phyloP scores from a whole-genome alignment of 1,140 invertebrate species.

The Lepidurus couesii region DNA sequence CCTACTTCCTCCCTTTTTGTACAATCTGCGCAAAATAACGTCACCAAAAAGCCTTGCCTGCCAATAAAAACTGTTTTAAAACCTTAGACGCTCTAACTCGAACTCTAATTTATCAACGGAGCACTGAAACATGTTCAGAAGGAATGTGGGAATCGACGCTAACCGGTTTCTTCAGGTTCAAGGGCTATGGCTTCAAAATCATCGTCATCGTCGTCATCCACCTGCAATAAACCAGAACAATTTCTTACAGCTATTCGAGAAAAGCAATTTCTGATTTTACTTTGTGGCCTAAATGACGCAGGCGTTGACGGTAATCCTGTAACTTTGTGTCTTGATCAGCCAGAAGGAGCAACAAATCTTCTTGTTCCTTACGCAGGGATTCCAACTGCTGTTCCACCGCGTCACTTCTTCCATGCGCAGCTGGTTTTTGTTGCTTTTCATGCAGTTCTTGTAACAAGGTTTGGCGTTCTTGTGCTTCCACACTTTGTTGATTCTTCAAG shows the following conservation, averaged over 20 bases:
- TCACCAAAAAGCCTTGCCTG: neutral
- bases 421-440: neutral
- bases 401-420: neutral
- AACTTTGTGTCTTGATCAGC: slow-evolving; percentile 76
- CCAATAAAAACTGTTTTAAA: slow-evolving; percentile 8
- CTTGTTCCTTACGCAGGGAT: slow-evolving; percentile 76
- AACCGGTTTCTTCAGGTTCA: slow-evolving; percentile 26
- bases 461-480: slow-evolving; percentile 28
- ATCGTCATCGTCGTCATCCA: slow-evolving; percentile 44
- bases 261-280: slow-evolving; percentile 43
- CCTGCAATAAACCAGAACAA: slow-evolving; percentile 37
- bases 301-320: slow-evolving; percentile 59
- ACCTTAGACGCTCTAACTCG: no score
- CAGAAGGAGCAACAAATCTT: slow-evolving; percentile 77
- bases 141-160: neutral
- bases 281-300: slow-evolving; percentile 63
- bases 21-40: neutral
- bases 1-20: neutral
- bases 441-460: neutral
- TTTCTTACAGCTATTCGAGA: neutral
- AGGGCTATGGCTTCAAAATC: slow-evolving; percentile 38
- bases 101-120: neutral
- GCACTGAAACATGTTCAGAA: neutral
- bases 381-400: slow-evolving; percentile 54
- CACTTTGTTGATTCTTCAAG: slow-evolving; percentile 40